A percentile compares a stretch with the other conserved stretches of the same genome.
Evolutionary conservation across 2,888 invertebrate genomes (phyloP).

Genomic region (Dendrolimus pini): DNA sequence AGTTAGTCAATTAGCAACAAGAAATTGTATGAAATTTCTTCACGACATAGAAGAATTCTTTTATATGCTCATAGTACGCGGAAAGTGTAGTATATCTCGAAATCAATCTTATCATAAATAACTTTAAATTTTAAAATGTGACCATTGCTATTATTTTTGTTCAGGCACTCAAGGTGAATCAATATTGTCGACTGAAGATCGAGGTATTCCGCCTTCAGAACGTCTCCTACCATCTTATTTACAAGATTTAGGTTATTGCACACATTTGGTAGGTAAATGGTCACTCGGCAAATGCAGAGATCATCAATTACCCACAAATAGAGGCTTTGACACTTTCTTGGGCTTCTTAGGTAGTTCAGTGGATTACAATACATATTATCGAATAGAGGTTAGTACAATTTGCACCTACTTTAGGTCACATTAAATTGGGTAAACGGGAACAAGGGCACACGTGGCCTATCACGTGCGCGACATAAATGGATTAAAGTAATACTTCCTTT

Average conservation of each 20-base stretch:
- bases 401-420: background rate
- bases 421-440: background rate
- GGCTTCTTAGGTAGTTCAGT: conserved; percentile 88
- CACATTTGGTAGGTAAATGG: conserved; percentile 92
- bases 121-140: too few species aligned
- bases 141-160: background rate
- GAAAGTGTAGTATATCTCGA: too few species aligned
- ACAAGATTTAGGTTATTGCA: conserved; percentile 83
- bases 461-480: background rate
- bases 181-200: conserved; percentile 75
- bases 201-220: conserved; percentile 81
- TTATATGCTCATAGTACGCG: too few species aligned
- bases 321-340: conserved; percentile 87
- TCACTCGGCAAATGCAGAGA: conserved; percentile 85
- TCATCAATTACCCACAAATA: conserved; percentile 81
- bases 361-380: conserved; percentile 83
- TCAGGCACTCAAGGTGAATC: conserved; percentile 38
- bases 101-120: too few species aligned
- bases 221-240: conserved; percentile 82
- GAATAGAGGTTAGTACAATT: conserved; percentile 37
- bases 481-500: background rate
- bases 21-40: too few species aligned
- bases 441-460: background rate
- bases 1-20: too few species aligned
- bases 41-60: too few species aligned